phyloP scores from a whole-genome alignment of 2,888 invertebrate genomes.

The Eupithecia subfuscata region DNA sequence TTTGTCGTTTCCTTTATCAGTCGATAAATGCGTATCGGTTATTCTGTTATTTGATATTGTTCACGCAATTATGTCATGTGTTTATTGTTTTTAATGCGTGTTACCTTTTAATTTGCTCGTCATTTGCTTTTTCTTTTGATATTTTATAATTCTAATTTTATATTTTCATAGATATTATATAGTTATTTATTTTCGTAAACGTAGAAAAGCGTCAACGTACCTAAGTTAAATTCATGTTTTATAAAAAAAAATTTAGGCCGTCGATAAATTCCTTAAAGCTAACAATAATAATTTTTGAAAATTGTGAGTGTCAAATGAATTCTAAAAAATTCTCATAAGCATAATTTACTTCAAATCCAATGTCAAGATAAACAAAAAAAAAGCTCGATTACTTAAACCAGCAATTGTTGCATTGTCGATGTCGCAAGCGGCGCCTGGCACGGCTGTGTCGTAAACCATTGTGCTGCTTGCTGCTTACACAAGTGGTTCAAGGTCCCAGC shows the following conservation, averaged over 20 bases:
- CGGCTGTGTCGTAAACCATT: constrained; percentile 79
- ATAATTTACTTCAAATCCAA: constrained; percentile 8
- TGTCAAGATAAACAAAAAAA: constrained; percentile 33
- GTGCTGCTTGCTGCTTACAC: constrained; percentile 72
- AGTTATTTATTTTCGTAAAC: background rate
- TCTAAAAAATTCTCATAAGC: background rate
- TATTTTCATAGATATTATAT: too few relatives aligned
- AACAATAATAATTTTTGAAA: background rate
- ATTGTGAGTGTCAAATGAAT: background rate
- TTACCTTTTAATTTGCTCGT: background rate
- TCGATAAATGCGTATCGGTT: constrained; percentile 25
- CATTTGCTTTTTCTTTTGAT: background rate
- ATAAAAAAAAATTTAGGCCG: background rate
- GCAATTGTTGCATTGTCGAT: constrained; percentile 67
- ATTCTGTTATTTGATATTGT: constrained; percentile 7
- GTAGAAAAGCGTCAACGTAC: background rate
- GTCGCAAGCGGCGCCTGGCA: constrained; percentile 77
- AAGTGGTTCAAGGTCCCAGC: constrained; percentile 80
- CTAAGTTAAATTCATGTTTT: background rate
- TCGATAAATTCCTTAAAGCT: background rate
- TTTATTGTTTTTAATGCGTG: background rate
- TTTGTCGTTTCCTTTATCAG: constrained; percentile 36
- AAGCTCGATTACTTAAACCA: constrained; percentile 19
- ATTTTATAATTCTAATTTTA: too few relatives aligned
- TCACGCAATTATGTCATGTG: constrained; percentile 6